Conservation (phyloP, 1,140 invertebrate genomes). For the Platorchestia sp. region DNA sequence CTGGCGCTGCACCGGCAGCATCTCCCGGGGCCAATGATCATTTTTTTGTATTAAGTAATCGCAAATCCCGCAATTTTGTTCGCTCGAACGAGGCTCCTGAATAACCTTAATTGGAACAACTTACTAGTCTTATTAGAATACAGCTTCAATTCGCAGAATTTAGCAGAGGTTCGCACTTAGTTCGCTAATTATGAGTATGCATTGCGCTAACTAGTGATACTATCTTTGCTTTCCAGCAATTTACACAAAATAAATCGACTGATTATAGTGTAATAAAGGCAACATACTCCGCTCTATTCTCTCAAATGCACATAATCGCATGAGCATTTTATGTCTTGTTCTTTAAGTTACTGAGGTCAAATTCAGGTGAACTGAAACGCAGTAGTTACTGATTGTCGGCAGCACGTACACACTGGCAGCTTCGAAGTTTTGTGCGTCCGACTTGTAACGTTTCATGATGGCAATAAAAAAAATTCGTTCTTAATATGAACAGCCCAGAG, state of each 20-base stretch:
- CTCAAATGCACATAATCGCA: neutral
- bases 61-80: neutral
- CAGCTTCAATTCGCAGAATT: neutral
- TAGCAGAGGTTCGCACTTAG: neutral
- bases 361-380: neutral
- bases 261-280: neutral
- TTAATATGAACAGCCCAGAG: too few relatives aligned
- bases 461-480: too few relatives aligned
- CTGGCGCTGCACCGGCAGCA: neutral
- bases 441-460: too few relatives aligned
- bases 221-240: neutral
- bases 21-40: neutral
- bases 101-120: neutral
- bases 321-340: neutral
- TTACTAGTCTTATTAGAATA: conserved; percentile 1
- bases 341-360: neutral
- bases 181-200: neutral
- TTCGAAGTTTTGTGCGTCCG: too few relatives aligned
- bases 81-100: neutral
- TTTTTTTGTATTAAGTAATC: neutral
- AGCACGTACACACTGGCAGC: neutral
- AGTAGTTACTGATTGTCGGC: neutral
- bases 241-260: neutral
- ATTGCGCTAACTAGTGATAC: neutral
- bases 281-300: neutral